These are phyloP conservation scores for Dasysyrphus albostriatus DNA, from an alignment of 2,888 invertebrate species.

Conservation along the genomic window DNA sequence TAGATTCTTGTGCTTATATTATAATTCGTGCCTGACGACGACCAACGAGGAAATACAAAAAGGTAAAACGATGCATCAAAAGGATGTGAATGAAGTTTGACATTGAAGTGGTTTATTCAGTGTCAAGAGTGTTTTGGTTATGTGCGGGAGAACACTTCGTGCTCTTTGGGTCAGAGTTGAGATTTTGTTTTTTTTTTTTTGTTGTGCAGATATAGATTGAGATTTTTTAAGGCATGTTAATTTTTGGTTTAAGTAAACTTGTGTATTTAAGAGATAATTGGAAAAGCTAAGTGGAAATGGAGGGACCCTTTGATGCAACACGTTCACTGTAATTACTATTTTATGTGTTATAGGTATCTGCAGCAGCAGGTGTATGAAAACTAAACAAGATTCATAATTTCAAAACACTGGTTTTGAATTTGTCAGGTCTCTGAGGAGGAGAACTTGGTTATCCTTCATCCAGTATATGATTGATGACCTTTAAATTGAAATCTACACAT, in stretches of 20 bases:
- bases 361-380: background rate
- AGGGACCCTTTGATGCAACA: background rate
- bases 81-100: conserved; percentile 60
- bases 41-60: conserved; percentile 12
- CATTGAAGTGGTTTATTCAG: conserved; percentile 62
- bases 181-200: conserved; percentile 35
- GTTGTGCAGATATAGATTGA: background rate
- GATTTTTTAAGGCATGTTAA: background rate
- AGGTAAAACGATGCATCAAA: conserved; percentile 48
- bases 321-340: background rate
- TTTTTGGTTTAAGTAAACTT: background rate
- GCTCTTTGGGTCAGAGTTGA: conserved; percentile 65
- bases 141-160: conserved; percentile 49
- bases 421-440: background rate
- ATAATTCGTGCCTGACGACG: background rate
- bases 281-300: background rate
- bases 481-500: no score
- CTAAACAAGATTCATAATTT: background rate
- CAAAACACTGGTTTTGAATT: background rate
- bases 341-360: background rate
- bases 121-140: conserved; percentile 42
- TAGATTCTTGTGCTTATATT: conserved; percentile 22
- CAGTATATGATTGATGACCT: no score
- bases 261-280: background rate
- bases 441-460: background rate